Evolutionary conservation across 2,113 vertebrate species (phyloP).

Genomic region (Piprites chloris): DNA sequence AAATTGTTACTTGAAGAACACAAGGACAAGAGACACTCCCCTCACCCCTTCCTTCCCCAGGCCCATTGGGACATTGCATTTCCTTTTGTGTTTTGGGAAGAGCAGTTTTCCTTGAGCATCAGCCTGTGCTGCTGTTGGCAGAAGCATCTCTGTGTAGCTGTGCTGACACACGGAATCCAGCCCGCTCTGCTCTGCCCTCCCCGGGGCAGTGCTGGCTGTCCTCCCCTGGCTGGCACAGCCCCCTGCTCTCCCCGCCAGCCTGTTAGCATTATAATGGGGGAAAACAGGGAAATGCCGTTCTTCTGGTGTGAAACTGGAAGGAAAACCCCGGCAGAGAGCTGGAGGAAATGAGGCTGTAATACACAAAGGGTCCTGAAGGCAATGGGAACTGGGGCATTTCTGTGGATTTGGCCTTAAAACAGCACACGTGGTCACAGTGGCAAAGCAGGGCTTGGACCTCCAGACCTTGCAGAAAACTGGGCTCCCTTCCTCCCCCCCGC

Average conservation of each 20-base stretch:
- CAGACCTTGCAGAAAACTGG: background rate
- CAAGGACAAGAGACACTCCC: background rate
- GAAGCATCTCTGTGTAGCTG: background rate
- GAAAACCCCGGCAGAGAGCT: background rate
- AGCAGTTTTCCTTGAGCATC: background rate
- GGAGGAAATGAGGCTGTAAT: background rate
- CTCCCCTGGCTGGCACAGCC: background rate
- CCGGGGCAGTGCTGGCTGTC: background rate
- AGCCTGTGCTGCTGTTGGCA: background rate
- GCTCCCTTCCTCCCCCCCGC: background rate
- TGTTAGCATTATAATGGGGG: slow-evolving; percentile 14
- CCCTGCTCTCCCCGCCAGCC: background rate
- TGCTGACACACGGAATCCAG: background rate
- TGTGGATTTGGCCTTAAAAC: background rate
- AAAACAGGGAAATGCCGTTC: background rate
- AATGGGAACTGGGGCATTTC: slow-evolving; percentile 26
- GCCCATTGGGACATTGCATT: no score
- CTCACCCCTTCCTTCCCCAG: background rate
- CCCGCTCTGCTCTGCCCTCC: background rate
- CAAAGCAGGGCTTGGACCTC: background rate
- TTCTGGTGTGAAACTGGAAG: background rate
- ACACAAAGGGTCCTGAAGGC: background rate
- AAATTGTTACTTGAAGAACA: background rate
- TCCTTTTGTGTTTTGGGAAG: background rate
- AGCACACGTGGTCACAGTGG: fast-evolving